A percentile compares a stretch with the other conserved stretches of the same genome.
Evolutionary conservation across 2,113 vertebrate genomes (phyloP).

Genomic region (Microtus pennsylvanicus): DNA sequence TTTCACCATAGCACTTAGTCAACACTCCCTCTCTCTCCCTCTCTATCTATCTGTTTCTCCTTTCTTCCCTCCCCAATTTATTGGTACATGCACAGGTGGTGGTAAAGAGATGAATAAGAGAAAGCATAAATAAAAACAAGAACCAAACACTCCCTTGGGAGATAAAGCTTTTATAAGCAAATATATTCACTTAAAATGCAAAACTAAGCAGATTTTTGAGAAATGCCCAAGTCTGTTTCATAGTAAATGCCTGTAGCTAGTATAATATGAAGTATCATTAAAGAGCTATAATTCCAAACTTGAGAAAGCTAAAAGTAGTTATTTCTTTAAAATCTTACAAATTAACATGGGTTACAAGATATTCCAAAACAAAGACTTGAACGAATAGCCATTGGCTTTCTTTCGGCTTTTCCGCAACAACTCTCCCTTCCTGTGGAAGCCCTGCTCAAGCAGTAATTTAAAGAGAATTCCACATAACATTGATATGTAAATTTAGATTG

Average conservation of each 20-base stretch:
- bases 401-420: neutral
- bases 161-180: slow-evolving; percentile 20
- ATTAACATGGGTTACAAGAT: neutral
- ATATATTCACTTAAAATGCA: neutral
- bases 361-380: slow-evolving; percentile 39
- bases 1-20: neutral
- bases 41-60: neutral
- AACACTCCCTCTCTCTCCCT: neutral
- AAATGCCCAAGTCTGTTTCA: neutral
- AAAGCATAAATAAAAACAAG: slow-evolving; percentile 27
- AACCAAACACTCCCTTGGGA: neutral
- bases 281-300: slow-evolving; percentile 9
- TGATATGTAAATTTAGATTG: slow-evolving; percentile 77
- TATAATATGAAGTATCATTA: slow-evolving; percentile 2
- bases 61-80: neutral
- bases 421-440: neutral
- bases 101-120: neutral
- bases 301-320: neutral
- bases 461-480: slow-evolving; percentile 55
- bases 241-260: neutral
- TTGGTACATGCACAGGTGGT: neutral
- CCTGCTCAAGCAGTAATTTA: slow-evolving; percentile 18
- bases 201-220: neutral
- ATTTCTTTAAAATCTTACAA: slow-evolving; percentile 30
- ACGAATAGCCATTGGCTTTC: neutral